A percentile compares a stretch with the other conserved stretches of the same genome.
phyloP scores from a whole-genome alignment of 1,140 invertebrate genomes.

The Diorhabda elongata region DNA sequence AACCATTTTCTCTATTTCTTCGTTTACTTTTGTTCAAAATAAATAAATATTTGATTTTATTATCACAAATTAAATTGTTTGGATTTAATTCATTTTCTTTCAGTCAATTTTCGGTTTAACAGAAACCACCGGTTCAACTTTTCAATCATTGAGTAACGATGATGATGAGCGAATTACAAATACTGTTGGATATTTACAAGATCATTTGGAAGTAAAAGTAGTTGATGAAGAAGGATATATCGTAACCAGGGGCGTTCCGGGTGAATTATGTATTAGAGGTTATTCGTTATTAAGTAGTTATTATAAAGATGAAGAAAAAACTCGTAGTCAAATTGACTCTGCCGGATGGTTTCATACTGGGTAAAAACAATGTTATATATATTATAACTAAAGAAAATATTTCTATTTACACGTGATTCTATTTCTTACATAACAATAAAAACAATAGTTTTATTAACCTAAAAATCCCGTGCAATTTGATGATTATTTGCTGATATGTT shows the following conservation, averaged over 20 bases:
- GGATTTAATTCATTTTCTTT: conserved; percentile 9
- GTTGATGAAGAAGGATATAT: conserved; percentile 66
- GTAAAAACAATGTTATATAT: conserved; percentile 49
- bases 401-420: no score
- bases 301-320: conserved; percentile 79
- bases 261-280: conserved; percentile 80
- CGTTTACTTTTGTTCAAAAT: no score
- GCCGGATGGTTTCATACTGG: conserved; percentile 90
- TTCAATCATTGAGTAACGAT: conserved; percentile 65
- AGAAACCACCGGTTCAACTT: conserved; percentile 75
- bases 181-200: conserved; percentile 73
- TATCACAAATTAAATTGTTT: no score
- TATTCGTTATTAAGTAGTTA: conserved; percentile 84
- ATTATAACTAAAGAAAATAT: no score
- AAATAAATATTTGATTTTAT: no score
- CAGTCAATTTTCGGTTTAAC: conserved; percentile 85
- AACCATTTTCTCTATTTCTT: no score
- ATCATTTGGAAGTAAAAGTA: conserved; percentile 75
- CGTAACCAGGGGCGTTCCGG: conserved; percentile 70
- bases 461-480: no score
- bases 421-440: no score
- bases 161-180: conserved; percentile 60
- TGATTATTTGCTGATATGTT: no score
- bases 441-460: no score
- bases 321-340: conserved; percentile 62